Percentiles rank a stretch among this genome's conserved stretches.
phyloP scores from a whole-genome alignment of 1,140 invertebrate genomes.

The Trichonephila clavipes region DNA sequence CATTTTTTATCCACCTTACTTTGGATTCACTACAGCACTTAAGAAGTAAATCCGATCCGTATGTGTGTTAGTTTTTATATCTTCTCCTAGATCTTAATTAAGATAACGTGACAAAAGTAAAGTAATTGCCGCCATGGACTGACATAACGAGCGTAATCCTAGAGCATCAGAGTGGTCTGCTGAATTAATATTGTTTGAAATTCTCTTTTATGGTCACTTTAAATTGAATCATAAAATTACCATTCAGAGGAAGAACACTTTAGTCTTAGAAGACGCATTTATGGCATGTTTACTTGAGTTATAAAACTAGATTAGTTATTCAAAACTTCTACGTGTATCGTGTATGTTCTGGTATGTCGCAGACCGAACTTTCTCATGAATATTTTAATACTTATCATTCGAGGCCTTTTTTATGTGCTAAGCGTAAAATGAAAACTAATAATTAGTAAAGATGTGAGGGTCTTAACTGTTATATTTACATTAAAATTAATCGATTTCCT shows the following conservation, averaged over 20 bases:
- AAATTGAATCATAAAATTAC: conserved; percentile 15
- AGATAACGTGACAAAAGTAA: conserved; percentile 16
- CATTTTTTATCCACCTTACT: conserved; percentile 1
- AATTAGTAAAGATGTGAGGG: too few relatives aligned
- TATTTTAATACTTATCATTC: neutral
- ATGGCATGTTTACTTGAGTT: neutral
- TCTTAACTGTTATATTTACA: too few relatives aligned
- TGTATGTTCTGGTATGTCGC: too few relatives aligned
- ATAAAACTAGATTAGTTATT: neutral
- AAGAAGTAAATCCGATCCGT: neutral
- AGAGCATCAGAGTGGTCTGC: neutral
- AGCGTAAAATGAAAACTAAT: too few relatives aligned
- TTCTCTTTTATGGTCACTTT: neutral
- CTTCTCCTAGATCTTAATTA: conserved; percentile 20
- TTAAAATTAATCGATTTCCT: too few relatives aligned
- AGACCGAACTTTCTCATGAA: neutral
- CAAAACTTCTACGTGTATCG: neutral
- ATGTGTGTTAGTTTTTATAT: neutral
- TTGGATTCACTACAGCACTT: neutral
- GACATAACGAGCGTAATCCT: neutral
- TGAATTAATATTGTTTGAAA: conserved; percentile 11
- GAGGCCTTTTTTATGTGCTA: too few relatives aligned
- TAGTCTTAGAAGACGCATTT: neutral
- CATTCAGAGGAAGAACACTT: neutral
- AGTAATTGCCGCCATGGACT: neutral